Conservation (phyloP, 2,888 invertebrate species). For the Synergus umbraculus region DNA sequence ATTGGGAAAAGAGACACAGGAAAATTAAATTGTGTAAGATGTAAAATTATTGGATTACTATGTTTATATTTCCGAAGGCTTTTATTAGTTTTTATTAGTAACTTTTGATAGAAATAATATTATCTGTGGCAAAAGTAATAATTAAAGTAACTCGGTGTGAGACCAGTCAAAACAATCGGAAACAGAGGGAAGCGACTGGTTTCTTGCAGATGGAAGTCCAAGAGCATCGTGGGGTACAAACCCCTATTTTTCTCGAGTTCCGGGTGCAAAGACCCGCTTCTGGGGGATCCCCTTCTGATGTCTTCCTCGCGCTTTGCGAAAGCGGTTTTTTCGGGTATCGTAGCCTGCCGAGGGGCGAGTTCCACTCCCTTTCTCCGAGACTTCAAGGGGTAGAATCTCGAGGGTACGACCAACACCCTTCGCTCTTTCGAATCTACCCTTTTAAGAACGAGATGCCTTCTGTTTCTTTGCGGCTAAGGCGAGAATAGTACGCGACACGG, state of each 20-base stretch:
- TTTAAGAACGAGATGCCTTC: constrained; percentile 33
- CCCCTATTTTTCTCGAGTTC: not conserved
- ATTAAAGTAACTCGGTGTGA: not conserved
- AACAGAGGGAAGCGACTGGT: not conserved
- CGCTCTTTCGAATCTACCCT: constrained; percentile 47
- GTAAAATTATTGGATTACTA: too few relatives aligned
- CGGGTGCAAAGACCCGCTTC: constrained; percentile 8
- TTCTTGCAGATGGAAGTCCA: not conserved
- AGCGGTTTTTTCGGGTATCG: constrained; percentile 41
- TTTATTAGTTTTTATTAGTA: too few relatives aligned
- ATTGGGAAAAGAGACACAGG: too few relatives aligned
- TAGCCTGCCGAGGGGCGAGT: constrained; percentile 44
- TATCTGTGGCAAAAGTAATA: not conserved
- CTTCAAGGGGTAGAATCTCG: constrained; percentile 41
- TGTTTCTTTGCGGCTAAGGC: constrained; percentile 41
- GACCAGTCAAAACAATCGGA: not conserved
- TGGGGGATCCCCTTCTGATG: not conserved
- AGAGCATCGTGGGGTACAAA: not conserved
- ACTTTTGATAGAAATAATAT: not conserved
- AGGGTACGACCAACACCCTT: constrained; percentile 14
- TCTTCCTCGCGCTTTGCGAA: constrained; percentile 37
- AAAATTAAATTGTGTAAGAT: too few relatives aligned
- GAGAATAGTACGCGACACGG: constrained; percentile 1
- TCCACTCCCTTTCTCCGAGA: constrained; percentile 46
- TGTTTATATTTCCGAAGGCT: too few relatives aligned